Evolutionary conservation across 2,888 invertebrate genomes (phyloP).

Genomic region (Gonocerus acuteangulatus): DNA sequence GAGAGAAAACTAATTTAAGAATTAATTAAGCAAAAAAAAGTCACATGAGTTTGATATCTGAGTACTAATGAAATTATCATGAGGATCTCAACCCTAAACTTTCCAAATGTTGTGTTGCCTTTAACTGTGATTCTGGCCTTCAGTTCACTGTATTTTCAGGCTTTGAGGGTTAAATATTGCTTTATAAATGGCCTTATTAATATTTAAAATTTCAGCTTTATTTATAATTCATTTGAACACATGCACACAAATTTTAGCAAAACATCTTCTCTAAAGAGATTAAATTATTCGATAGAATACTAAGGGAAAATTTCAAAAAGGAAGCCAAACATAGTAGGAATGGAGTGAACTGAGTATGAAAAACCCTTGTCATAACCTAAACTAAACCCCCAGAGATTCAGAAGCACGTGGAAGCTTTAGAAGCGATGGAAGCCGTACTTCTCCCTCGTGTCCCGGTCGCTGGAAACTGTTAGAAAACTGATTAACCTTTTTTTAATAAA

Average conservation of each 20-base stretch:
- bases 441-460: constrained; percentile 12
- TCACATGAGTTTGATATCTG: not conserved
- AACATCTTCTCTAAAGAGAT: not conserved
- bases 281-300: not conserved
- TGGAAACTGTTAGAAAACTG: not conserved
- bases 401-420: not conserved
- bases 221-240: constrained; percentile 10
- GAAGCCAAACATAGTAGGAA: not conserved
- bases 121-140: constrained; percentile 25
- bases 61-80: constrained; percentile 16
- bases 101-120: constrained; percentile 21
- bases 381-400: not conserved
- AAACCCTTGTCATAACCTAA: not conserved
- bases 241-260: not conserved
- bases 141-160: constrained; percentile 21
- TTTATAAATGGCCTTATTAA: constrained; percentile 25
- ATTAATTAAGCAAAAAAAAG: constrained; percentile 5
- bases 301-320: not conserved
- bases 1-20: constrained; percentile 1
- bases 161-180: constrained; percentile 21
- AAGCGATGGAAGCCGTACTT: constrained; percentile 11
- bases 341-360: not conserved
- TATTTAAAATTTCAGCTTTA: constrained; percentile 20
- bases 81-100: constrained; percentile 22
- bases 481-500: not conserved